These are phyloP conservation scores for Lottia scabra DNA, from an alignment of 2,888 invertebrate species.

Conservation along the genomic window DNA sequence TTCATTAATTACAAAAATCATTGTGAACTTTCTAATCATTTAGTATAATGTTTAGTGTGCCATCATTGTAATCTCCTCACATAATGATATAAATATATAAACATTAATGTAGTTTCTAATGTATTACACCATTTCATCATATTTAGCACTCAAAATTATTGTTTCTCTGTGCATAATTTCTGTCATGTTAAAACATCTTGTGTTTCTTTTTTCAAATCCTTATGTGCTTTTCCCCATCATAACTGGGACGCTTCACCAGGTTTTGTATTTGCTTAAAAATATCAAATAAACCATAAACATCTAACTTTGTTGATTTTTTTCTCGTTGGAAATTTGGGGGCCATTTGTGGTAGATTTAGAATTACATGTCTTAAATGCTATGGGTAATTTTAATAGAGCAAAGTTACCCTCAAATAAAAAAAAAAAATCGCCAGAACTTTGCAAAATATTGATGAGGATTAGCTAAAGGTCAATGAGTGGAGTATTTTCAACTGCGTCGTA, in stretches of 20 bases:
- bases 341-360: too few species aligned
- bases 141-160: background rate
- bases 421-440: too few species aligned
- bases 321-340: too few species aligned
- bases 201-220: background rate
- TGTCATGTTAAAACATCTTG: background rate
- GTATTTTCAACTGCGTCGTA: too few species aligned
- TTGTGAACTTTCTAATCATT: background rate
- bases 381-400: too few species aligned
- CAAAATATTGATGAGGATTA: too few species aligned
- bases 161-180: background rate
- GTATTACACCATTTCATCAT: background rate
- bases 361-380: too few species aligned
- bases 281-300: conserved; percentile 17
- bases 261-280: conserved; percentile 48
- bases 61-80: background rate
- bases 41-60: conserved; percentile 1
- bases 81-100: too few species aligned
- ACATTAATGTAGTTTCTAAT: background rate
- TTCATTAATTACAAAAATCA: too few species aligned
- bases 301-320: too few species aligned
- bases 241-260: conserved; percentile 37
- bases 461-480: too few species aligned
- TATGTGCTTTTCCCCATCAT: conserved; percentile 35
- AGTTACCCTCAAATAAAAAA: too few species aligned